These are phyloP conservation scores for Chaitophorus viminalis DNA, from an alignment of 2,888 invertebrate species.

Conservation along the genomic window DNA sequence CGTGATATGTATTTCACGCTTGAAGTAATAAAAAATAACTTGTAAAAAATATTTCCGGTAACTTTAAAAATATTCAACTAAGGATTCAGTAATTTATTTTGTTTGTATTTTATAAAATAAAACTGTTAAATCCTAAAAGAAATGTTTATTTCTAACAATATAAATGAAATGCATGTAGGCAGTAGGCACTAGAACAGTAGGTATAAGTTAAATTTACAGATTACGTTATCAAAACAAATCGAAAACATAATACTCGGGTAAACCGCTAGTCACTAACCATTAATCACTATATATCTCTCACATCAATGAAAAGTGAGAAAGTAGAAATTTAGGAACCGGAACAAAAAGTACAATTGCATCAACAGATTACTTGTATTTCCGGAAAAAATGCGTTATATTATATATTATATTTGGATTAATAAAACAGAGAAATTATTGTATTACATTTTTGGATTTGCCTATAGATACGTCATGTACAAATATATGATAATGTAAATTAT, in stretches of 20 bases:
- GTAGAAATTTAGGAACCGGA: conserved; percentile 45
- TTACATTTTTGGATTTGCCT: not conserved
- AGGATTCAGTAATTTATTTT: not conserved
- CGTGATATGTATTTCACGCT: not conserved
- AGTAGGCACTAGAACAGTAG: not conserved
- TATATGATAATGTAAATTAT: no score
- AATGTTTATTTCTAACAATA: no score
- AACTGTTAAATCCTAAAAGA: no score
- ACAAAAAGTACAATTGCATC: conserved; percentile 26
- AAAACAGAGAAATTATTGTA: not conserved
- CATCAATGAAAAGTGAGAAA: conserved; percentile 35
- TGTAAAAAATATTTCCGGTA: not conserved
- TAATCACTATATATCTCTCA: not conserved
- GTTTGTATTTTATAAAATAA: not conserved
- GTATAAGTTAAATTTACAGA: not conserved
- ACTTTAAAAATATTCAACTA: not conserved
- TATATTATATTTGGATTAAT: not conserved
- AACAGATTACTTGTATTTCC: conserved; percentile 30
- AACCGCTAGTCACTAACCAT: not conserved
- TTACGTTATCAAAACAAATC: conserved; percentile 15
- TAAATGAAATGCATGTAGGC: not conserved
- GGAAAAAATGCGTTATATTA: conserved; percentile 7
- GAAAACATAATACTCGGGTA: not conserved
- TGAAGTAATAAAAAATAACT: not conserved
- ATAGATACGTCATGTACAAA: not conserved